These are phyloP conservation scores for Aramus guarauna DNA, from an alignment of 2,113 vertebrate species.

Conservation along the genomic window DNA sequence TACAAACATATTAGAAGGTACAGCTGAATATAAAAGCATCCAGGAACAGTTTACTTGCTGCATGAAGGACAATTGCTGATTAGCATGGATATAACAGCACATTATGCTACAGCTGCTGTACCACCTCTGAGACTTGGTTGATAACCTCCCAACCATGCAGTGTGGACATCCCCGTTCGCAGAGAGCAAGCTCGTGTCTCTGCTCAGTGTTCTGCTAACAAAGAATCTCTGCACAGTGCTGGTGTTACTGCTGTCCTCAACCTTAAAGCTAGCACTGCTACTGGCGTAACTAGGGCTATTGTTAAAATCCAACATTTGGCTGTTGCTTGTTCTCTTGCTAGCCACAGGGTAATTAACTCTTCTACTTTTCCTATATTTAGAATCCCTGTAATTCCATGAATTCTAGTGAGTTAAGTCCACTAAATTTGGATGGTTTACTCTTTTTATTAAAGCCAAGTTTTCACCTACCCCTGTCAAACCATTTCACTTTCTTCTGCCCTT, in stretches of 20 bases:
- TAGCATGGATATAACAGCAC: not conserved
- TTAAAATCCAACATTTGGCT: not conserved
- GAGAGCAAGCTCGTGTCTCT: not conserved
- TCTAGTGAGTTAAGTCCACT: not conserved
- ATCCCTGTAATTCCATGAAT: not conserved
- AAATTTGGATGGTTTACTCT: not conserved
- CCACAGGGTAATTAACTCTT: not conserved
- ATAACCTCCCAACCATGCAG: not conserved
- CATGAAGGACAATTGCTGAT: not conserved
- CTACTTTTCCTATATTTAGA: not conserved
- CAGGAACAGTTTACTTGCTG: not conserved
- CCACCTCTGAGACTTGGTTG: not conserved
- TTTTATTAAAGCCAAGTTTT: not conserved
- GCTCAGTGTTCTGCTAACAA: not conserved
- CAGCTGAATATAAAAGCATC: not conserved
- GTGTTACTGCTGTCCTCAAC: not conserved
- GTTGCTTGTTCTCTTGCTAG: not conserved
- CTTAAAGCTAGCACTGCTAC: not conserved
- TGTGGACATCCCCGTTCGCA: rapidly evolving
- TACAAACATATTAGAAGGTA: not conserved
- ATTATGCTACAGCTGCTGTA: not conserved
- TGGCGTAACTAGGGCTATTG: not conserved
- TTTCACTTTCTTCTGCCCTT: not conserved
- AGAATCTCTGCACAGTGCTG: not conserved
- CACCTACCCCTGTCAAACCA: not conserved